These are phyloP conservation scores for Eristalis intricaria DNA, from an alignment of 2,888 invertebrate genomes.

Conservation along the genomic window DNA sequence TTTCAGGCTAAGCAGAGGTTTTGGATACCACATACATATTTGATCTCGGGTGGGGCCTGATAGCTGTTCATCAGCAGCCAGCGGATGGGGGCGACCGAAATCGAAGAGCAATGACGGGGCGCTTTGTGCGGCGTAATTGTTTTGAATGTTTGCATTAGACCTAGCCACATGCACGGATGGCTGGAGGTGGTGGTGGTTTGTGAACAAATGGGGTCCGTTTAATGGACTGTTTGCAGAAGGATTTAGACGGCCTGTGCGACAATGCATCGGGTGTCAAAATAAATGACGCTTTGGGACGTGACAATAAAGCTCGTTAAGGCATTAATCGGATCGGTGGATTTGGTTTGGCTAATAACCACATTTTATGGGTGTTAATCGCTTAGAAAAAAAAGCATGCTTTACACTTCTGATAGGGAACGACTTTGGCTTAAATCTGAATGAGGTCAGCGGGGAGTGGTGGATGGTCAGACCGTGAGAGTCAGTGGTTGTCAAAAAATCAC, in stretches of 20 bases:
- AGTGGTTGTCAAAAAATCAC: too few relatives aligned
- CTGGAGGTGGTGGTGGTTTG: not conserved
- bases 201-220: not conserved
- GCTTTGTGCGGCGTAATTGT: not conserved
- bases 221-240: not conserved
- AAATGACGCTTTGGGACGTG: not conserved
- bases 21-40: not conserved
- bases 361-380: not conserved
- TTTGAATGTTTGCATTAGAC: not conserved
- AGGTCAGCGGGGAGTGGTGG: too few relatives aligned
- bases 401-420: too few relatives aligned
- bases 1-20: constrained; percentile 1
- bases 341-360: not conserved
- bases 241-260: not conserved
- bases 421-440: too few relatives aligned
- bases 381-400: too few relatives aligned
- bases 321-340: not conserved
- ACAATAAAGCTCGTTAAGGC: not conserved
- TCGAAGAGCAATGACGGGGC: not conserved
- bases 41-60: not conserved
- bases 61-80: not conserved
- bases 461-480: too few relatives aligned
- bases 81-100: not conserved
- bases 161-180: not conserved
- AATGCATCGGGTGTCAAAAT: not conserved